These are phyloP conservation scores for Drosophila parvula DNA, from an alignment of 1,140 invertebrate genomes.

Conservation along the genomic window DNA sequence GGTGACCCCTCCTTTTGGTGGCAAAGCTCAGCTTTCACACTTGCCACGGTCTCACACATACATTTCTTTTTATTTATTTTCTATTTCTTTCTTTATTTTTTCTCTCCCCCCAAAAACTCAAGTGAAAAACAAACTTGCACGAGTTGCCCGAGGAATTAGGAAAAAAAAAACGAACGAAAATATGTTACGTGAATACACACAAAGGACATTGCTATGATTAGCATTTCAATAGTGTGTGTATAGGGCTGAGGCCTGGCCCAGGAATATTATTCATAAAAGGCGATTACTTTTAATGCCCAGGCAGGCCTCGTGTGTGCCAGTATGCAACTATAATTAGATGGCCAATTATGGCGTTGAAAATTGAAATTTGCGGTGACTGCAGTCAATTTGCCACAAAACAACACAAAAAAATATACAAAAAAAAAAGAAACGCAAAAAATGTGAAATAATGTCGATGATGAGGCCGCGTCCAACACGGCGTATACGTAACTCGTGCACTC, in stretches of 20 bases:
- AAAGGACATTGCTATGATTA: slow-evolving; percentile 51
- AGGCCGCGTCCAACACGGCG: slow-evolving; percentile 12
- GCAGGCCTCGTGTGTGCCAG: slow-evolving; percentile 27
- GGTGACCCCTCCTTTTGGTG: slow-evolving; percentile 51
- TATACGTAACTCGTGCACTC: slow-evolving; percentile 44
- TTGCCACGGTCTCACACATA: slow-evolving; percentile 40
- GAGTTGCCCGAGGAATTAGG: slow-evolving; percentile 27
- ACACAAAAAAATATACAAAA: too few species aligned
- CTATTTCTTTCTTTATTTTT: slow-evolving; percentile 1
- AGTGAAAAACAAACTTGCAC: slow-evolving; percentile 40
- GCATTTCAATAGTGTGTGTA: slow-evolving; percentile 34
- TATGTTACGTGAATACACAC: slow-evolving; percentile 17
- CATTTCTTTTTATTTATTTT: slow-evolving; percentile 4
- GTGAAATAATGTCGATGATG: slow-evolving; percentile 14
- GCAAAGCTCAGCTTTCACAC: slow-evolving; percentile 41
- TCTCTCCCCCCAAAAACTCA: slow-evolving; percentile 6
- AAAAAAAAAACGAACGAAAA: slow-evolving; percentile 21
- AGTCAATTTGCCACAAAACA: slow-evolving; percentile 37
- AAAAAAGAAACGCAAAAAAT: background rate
- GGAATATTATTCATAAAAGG: slow-evolving; percentile 52
- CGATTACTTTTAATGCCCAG: slow-evolving; percentile 58
- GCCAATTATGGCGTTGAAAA: slow-evolving; percentile 60
- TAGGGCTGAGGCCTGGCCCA: slow-evolving; percentile 3
- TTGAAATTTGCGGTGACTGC: slow-evolving; percentile 48
- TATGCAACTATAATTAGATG: slow-evolving; percentile 58